Evolutionary conservation across 2,888 invertebrate genomes (phyloP).

Genomic region (Aporophyla lueneburgensis): DNA sequence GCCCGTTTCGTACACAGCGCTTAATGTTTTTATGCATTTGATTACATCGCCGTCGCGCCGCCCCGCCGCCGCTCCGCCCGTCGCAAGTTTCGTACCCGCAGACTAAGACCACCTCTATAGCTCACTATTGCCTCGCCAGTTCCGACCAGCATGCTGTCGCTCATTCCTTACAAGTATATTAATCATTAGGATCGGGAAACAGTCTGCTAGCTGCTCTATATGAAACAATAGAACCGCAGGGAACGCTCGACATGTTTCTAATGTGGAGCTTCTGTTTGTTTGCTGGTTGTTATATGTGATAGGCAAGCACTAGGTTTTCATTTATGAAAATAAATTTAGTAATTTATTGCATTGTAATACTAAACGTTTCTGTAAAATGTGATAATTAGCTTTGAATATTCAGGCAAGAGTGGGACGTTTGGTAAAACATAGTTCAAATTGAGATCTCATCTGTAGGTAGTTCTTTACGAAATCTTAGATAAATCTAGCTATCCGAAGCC

Average conservation of each 20-base stretch:
- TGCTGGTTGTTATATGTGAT: slow-evolving; percentile 73
- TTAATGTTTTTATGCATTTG: no score
- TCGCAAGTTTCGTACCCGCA: no score
- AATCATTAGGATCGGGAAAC: slow-evolving; percentile 30
- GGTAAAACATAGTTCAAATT: slow-evolving; percentile 89
- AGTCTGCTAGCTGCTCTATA: slow-evolving; percentile 32
- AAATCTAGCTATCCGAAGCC: slow-evolving; percentile 88
- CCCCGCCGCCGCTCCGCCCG: no score
- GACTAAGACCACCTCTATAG: slow-evolving; percentile 77
- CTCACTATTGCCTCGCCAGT: slow-evolving; percentile 82
- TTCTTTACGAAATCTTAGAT: slow-evolving; percentile 87
- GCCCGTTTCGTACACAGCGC: no score
- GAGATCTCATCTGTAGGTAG: slow-evolving; percentile 90
- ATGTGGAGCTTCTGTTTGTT: slow-evolving; percentile 61
- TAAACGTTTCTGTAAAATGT: slow-evolving; percentile 84
- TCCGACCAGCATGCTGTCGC: slow-evolving; percentile 70
- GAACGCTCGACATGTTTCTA: slow-evolving; percentile 51
- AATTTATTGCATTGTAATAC: slow-evolving; percentile 76
- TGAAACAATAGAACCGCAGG: slow-evolving; percentile 41
- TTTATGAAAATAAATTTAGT: slow-evolving; percentile 71
- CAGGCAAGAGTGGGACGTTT: slow-evolving; percentile 81
- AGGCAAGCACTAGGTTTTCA: slow-evolving; percentile 71
- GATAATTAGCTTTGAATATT: slow-evolving; percentile 85
- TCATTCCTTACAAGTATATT: slow-evolving; percentile 56
- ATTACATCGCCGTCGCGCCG: no score